phyloP scores from a whole-genome alignment of 2,888 invertebrate genomes.

The Byasa hedistus region DNA sequence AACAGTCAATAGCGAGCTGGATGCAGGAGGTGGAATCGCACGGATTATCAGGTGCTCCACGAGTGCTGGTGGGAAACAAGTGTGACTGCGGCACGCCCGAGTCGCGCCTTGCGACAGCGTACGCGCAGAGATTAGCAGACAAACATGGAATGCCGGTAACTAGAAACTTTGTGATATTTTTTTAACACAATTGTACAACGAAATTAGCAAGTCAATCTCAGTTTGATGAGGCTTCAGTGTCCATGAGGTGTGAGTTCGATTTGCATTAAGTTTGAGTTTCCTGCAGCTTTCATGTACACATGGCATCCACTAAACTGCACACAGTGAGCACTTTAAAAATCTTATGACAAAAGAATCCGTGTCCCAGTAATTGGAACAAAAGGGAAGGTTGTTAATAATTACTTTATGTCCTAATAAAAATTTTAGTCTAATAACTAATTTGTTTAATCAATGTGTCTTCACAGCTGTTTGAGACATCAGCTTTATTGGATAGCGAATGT shows the following conservation, averaged over 20 bases:
- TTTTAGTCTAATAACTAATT: no score
- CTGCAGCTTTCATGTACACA: no score
- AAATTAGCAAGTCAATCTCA: not conserved
- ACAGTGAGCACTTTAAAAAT: no score
- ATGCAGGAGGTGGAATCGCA: conserved; percentile 87
- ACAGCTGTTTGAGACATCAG: conserved; percentile 89
- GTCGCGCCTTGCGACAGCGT: conserved; percentile 82
- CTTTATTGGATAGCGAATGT: conserved; percentile 85
- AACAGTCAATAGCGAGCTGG: conserved; percentile 84
- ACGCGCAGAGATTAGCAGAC: conserved; percentile 87
- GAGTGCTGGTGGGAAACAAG: conserved; percentile 90
- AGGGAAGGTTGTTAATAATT: no score
- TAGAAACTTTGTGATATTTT: conserved; percentile 12
- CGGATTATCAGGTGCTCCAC: conserved; percentile 82
- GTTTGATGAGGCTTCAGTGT: no score
- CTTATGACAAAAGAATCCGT: no score
- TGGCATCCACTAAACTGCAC: no score
- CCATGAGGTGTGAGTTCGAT: no score
- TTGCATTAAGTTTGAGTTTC: no score
- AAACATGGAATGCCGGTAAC: conserved; percentile 85
- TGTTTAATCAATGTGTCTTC: no score
- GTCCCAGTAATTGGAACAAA: no score
- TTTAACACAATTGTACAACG: not conserved
- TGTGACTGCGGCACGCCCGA: conserved; percentile 83
- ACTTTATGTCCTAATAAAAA: no score